Base-by-base conservation (phyloP, 2,888 invertebrate genomes). In the Pyrocoelia pectoralis region DNA sequence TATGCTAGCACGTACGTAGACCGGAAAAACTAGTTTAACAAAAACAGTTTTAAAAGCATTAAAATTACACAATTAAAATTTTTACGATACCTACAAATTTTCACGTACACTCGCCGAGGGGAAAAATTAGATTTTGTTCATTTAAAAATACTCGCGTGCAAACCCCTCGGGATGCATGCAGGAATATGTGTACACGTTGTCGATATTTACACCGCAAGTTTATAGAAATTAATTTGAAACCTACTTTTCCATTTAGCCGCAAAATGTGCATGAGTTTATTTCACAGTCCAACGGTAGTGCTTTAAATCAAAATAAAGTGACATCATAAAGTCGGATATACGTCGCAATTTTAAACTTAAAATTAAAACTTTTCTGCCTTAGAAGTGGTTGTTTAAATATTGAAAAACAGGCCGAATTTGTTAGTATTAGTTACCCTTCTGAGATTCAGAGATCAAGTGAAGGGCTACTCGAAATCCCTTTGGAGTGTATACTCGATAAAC, bases 41-140 rank as follows among this genome's bases (percentile, higher is more conserved):
- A 46, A 28, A 29, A 49, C 61, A 61, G 49, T 51, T 17, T 49
- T 15, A 46, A 49, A 61, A 50, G 33, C 51, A 51, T 50, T 56
- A 46, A 56, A 61, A 56, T 56, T 51, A 59, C 52, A 17, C 29
- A 54, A 50, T 54, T 60, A 49, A 14, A 8, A 38, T 60, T 59
- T 60, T 60, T 50, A 56, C 43, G 43, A 48, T 46, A 24, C 40
- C 38, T 12, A 18, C 59, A 51, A 56, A 56, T 43, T 28, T 28
- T 15, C 54, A 38, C 43, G 56, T 61, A 41, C 54, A 24, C 56
- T 51, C 43, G 33, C 24, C 50, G 61, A 33, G 29, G 53, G 49
- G 48, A 55, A 63, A 63, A 63, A 63, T 63, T 63, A 63, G 54
- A 43, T 51, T 63, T 55, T 46, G 49, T 49, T 49, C 41, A 56